These are phyloP conservation scores for Malurus elegans DNA, from an alignment of 2,113 vertebrate species.

Conservation along the genomic window DNA sequence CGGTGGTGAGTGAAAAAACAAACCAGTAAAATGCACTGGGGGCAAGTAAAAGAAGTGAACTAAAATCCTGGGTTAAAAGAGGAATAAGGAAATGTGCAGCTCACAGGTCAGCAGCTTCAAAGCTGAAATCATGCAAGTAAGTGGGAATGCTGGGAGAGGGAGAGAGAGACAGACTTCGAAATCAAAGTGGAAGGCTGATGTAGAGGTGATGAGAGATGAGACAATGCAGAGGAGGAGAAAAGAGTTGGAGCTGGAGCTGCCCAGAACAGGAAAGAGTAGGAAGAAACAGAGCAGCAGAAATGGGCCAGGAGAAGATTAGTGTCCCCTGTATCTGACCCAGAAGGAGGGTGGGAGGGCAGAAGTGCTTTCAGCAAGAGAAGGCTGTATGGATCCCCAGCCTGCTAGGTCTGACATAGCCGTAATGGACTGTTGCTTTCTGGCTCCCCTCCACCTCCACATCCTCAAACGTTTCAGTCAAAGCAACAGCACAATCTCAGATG, in stretches of 20 bases:
- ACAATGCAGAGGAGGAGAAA: constrained; percentile 33
- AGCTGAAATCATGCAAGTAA: not conserved
- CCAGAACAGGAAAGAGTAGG: constrained; percentile 28
- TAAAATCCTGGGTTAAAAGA: not conserved
- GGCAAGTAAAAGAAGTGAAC: not conserved
- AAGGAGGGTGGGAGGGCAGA: not conserved
- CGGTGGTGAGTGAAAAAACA: not conserved
- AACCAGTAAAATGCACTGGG: not conserved
- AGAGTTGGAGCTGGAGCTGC: not conserved
- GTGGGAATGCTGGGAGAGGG: not conserved
- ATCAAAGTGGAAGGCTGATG: not conserved
- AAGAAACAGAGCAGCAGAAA: constrained; percentile 39
- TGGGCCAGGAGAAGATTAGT: not conserved
- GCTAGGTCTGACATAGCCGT: not conserved
- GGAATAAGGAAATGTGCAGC: not conserved
- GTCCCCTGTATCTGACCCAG: not conserved
- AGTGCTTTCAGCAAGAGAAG: not conserved
- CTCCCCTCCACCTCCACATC: constrained; percentile 31
- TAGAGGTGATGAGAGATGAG: constrained; percentile 30
- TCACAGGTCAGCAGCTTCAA: not conserved
- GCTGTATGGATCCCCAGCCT: not conserved
- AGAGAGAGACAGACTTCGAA: not conserved
- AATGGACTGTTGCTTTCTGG: constrained; percentile 3
- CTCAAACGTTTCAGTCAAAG: constrained; percentile 39
- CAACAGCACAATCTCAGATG: constrained; percentile 28